Evolutionary conservation across 2,797 vertebrate genomes (phyloP), one percentile per base, ranked within the genome.

Genomic region (Phoxinus dragarum): DNA sequence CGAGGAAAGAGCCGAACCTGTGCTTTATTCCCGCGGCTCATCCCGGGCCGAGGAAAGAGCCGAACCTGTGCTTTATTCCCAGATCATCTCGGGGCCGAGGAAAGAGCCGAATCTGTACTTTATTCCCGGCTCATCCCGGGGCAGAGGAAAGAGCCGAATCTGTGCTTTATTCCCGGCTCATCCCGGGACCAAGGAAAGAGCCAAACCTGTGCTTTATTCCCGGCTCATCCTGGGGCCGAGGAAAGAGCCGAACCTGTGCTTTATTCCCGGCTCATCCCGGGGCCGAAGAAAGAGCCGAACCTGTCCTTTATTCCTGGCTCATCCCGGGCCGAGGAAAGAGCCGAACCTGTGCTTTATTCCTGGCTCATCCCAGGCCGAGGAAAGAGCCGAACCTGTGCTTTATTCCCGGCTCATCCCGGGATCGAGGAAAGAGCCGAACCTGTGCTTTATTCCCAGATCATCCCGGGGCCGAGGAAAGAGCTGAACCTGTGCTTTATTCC

Each of bases 21-120:
- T 92, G 91, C 94, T 95, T 93, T 93, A 92, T 94, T 95, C 94
- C 92, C 93, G 93, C 93, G 93, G 87, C 90, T 93, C 93, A 94
- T 94, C 93, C 90, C 92, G 86, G 87, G 42, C 17, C 6, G 21
- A 27, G 27, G 90, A 90, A 92, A 93, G 89, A 92, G 88, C 38
- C 7, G 38, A 38, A 42, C 1, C 40, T 59, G 44, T 92, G 91
- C 94, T 95, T 93, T 93, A 92, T 94, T 95, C 94, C 92, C 93
- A 93, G 87, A 90, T 93, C 93, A 94, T 94, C 93, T 90, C 92
- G 86, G 87, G 87, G 82, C 17, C 6, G 14, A 27, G 27, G 90
- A 90, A 92, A 93, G 89, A 92, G 88, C 38, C 7, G 38, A 38
- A 42, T 2, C 40, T 59, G 44, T 92, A 90, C 94, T 95, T 93